Conservation (phyloP, 2,797 vertebrate species). For the Tachyglossus aculeatus region DNA sequence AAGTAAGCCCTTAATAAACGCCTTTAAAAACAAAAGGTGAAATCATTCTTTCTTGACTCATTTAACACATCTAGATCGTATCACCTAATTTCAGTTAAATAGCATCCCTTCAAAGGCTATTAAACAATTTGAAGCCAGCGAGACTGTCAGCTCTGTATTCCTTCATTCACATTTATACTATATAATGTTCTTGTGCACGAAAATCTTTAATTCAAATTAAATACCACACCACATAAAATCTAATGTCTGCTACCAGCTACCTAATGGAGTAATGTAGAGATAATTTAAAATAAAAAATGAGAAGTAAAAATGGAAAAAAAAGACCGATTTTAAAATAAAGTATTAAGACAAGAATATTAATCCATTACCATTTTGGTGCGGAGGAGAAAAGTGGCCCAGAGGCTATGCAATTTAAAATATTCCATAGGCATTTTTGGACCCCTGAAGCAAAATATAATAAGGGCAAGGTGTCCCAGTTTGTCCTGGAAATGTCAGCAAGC, state of each 20-base stretch:
- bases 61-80: neutral
- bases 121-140: neutral
- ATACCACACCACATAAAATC: neutral
- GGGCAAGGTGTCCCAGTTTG: conserved; percentile 42
- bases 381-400: conserved; percentile 23
- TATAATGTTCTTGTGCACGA: neutral
- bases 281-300: conserved; percentile 32
- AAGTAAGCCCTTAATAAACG: too few relatives aligned
- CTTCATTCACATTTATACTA: neutral
- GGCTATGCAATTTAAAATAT: conserved; percentile 45
- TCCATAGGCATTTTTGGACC: neutral
- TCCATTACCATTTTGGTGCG: conserved; percentile 29
- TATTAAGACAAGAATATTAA: conserved; percentile 38
- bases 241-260: neutral
- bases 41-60: neutral
- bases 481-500: conserved; percentile 41
- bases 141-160: neutral
- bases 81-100: conserved; percentile 2
- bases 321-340: conserved; percentile 39
- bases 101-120: neutral
- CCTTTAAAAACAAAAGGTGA: too few relatives aligned
- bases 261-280: conserved; percentile 6
- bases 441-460: conserved; percentile 46
- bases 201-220: neutral
- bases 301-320: conserved; percentile 4